Evolutionary conservation across 2,113 vertebrate genomes (phyloP).

Genomic region (Clarias magur): DNA sequence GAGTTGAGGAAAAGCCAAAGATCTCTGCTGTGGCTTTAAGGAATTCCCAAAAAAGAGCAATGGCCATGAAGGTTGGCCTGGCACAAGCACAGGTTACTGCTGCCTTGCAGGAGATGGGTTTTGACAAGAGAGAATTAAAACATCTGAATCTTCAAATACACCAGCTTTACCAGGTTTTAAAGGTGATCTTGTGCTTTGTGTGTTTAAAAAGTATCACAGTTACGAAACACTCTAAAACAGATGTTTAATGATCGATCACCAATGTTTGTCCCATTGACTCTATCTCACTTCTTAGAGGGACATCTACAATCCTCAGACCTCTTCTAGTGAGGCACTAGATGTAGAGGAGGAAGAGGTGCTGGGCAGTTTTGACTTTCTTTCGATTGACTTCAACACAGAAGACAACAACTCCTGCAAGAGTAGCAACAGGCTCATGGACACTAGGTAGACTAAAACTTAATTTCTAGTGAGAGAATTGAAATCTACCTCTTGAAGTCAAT

Average conservation of each 20-base stretch:
- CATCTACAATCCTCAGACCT: constrained; percentile 61
- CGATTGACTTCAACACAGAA: constrained; percentile 78
- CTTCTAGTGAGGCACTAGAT: constrained; percentile 83
- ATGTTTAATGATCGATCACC: neutral
- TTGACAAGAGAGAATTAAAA: constrained; percentile 65
- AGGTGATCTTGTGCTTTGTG: constrained; percentile 68
- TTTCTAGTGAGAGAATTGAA: neutral
- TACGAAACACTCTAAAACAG: neutral
- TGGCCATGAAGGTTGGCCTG: constrained; percentile 60
- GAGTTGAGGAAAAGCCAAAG: constrained; percentile 29
- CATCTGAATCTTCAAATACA: constrained; percentile 76
- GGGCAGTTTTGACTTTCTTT: constrained; percentile 91
- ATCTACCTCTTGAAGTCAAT: neutral
- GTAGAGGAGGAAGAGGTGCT: constrained; percentile 88
- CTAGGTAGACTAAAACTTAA: constrained; percentile 68
- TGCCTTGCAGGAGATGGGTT: constrained; percentile 53
- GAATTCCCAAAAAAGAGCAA: constrained; percentile 51
- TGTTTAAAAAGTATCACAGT: neutral
- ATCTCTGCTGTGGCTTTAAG: neutral
- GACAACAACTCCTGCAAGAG: constrained; percentile 80
- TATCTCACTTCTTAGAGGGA: constrained; percentile 63
- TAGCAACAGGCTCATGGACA: constrained; percentile 75
- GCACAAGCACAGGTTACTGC: constrained; percentile 75
- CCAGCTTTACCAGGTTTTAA: constrained; percentile 77
- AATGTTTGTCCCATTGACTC: constrained; percentile 1